phyloP scores from a whole-genome alignment of 2,113 vertebrate species.

The Halichoerus grypus region DNA sequence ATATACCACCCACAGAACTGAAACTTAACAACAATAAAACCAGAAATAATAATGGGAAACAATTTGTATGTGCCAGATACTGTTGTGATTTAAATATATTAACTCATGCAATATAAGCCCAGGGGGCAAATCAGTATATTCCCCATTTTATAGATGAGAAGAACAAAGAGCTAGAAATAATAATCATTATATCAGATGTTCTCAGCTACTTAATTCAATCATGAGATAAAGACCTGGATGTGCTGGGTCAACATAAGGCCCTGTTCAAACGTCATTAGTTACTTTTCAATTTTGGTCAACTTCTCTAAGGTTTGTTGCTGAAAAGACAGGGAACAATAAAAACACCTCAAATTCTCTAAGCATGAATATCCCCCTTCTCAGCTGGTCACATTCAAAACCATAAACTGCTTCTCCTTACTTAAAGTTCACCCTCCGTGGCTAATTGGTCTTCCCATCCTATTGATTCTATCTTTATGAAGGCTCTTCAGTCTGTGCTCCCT shows the following conservation, averaged over 20 bases:
- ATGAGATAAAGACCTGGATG: neutral
- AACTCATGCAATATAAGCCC: neutral
- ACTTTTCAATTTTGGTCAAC: neutral
- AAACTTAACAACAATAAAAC: neutral
- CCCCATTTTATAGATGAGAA: slow-evolving; percentile 8
- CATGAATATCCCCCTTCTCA: neutral
- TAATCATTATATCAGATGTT: neutral
- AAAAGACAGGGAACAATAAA: neutral
- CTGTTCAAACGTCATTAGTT: neutral
- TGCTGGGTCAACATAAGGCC: neutral
- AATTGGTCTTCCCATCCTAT: neutral
- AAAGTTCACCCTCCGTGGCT: neutral
- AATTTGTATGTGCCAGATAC: neutral
- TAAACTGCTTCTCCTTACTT: neutral
- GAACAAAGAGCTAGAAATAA: slow-evolving; percentile 45
- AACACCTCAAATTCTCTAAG: neutral
- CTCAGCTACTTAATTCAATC: slow-evolving; percentile 14
- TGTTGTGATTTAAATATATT: slow-evolving; percentile 1
- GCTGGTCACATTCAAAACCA: neutral
- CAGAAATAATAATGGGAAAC: neutral
- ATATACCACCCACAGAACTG: neutral
- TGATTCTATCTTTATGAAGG: neutral
- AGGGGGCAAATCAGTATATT: neutral
- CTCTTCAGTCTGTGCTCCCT: neutral
- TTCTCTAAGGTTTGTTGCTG: neutral